These are phyloP conservation scores for Gymnoscopelus braueri DNA, from an alignment of 2,797 vertebrate species.

Conservation along the genomic window DNA sequence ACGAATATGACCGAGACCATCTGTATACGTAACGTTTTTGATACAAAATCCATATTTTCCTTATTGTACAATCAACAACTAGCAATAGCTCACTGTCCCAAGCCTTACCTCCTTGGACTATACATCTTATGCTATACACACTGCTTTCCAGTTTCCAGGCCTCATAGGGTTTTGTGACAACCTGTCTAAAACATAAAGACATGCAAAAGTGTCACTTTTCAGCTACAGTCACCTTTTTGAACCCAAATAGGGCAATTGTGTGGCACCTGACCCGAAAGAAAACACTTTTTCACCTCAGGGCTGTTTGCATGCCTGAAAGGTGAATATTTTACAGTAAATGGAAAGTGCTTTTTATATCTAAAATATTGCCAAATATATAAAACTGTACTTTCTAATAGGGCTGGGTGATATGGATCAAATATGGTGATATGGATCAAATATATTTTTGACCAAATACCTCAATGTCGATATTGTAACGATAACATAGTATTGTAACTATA, in stretches of 20 bases:
- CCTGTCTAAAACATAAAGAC: constrained; percentile 24
- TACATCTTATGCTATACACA: constrained; percentile 25
- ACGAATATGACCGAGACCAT: constrained; percentile 25
- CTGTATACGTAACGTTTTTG: constrained; percentile 14
- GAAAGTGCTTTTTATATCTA: constrained; percentile 55
- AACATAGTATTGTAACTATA: no score
- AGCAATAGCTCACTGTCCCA: constrained; percentile 1
- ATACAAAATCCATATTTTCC: constrained; percentile 37
- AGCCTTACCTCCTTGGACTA: constrained; percentile 16
- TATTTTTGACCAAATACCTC: no score
- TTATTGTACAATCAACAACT: constrained; percentile 4
- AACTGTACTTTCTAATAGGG: constrained; percentile 31
- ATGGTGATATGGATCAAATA: no score
- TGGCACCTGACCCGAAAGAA: no score
- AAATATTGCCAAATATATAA: constrained; percentile 44
- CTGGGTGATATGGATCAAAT: no score
- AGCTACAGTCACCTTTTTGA: no score
- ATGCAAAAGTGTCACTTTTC: no score
- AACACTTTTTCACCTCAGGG: no score
- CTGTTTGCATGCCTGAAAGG: no score
- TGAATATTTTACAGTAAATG: constrained; percentile 53
- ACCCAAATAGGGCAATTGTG: no score
- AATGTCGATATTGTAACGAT: no score
- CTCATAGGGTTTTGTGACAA: neutral
- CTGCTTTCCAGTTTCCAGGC: constrained; percentile 22